Evolutionary conservation across 2,113 vertebrate species (phyloP).

Genomic region (Passer domesticus): DNA sequence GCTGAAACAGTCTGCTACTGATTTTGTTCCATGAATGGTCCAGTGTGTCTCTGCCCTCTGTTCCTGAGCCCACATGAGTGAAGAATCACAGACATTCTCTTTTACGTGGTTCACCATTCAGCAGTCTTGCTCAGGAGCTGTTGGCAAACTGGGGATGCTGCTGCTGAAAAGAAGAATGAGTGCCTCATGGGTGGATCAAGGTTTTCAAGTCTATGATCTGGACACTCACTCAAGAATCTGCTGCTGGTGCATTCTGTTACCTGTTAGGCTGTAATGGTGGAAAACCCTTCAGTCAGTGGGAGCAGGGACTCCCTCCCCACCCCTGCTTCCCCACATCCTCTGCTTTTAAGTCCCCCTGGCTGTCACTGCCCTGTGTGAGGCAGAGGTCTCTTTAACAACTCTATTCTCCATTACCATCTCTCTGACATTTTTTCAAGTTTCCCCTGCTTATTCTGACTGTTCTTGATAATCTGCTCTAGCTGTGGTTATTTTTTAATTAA

Average conservation of each 20-base stretch:
- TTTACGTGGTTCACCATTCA: not conserved
- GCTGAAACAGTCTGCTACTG: not conserved
- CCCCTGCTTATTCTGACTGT: not conserved
- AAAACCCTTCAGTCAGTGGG: not conserved
- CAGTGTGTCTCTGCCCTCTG: not conserved
- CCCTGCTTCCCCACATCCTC: not conserved
- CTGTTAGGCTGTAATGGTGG: rapidly evolving
- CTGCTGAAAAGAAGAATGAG: not conserved
- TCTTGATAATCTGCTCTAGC: not conserved
- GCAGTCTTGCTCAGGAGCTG: not conserved
- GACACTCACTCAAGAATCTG: not conserved
- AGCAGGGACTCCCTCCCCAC: not conserved
- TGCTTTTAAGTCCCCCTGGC: not conserved
- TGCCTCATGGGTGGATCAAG: not conserved
- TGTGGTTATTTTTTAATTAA: not conserved
- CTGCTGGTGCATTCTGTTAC: not conserved
- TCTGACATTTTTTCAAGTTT: not conserved
- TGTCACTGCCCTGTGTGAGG: not conserved
- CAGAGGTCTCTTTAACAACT: not conserved
- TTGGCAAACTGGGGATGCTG: not conserved
- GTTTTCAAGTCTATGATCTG: not conserved
- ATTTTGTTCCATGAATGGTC: not conserved
- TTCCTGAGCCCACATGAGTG: not conserved
- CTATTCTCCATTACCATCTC: not conserved
- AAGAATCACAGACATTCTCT: not conserved